A percentile compares a stretch with the other conserved stretches of the same genome.
These are phyloP conservation scores for Notothenia rossii DNA, from an alignment of 2,113 vertebrate species.

Conservation along the genomic window DNA sequence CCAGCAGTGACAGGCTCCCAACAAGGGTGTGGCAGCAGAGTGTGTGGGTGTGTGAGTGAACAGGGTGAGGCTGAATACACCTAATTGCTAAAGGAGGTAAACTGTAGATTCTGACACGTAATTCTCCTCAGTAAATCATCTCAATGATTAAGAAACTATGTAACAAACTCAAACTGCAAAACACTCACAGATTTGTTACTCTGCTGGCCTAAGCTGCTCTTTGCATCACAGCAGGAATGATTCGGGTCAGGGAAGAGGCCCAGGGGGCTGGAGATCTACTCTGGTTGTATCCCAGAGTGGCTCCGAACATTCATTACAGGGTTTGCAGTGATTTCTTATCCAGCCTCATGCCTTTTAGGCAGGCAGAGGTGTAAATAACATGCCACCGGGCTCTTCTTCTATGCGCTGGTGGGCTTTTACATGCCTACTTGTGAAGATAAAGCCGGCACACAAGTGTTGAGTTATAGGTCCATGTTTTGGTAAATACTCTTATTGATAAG, in stretches of 20 bases:
- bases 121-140: not conserved
- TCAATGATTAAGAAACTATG: constrained; percentile 20
- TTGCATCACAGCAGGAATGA: constrained; percentile 66
- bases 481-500: not conserved
- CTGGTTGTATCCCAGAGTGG: constrained; percentile 45
- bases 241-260: constrained; percentile 66
- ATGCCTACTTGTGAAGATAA: constrained; percentile 16
- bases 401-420: not conserved
- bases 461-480: not conserved
- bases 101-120: constrained; percentile 9
- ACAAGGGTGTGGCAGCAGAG: constrained; percentile 58
- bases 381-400: not conserved
- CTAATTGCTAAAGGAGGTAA: constrained; percentile 28
- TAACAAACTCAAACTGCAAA: constrained; percentile 26
- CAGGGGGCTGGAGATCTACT: constrained; percentile 57
- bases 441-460: not conserved
- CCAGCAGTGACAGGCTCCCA: constrained; percentile 48
- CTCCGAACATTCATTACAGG: constrained; percentile 37
- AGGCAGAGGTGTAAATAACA: constrained; percentile 15
- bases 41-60: constrained; percentile 24
- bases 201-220: constrained; percentile 48
- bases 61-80: constrained; percentile 53
- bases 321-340: constrained; percentile 39
- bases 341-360: constrained; percentile 33
- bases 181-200: constrained; percentile 47